A percentile compares a stretch with the other conserved stretches of the same genome.
Evolutionary conservation across 1,140 invertebrate genomes (phyloP).

Genomic region (Neomicropteryx cornuta): DNA sequence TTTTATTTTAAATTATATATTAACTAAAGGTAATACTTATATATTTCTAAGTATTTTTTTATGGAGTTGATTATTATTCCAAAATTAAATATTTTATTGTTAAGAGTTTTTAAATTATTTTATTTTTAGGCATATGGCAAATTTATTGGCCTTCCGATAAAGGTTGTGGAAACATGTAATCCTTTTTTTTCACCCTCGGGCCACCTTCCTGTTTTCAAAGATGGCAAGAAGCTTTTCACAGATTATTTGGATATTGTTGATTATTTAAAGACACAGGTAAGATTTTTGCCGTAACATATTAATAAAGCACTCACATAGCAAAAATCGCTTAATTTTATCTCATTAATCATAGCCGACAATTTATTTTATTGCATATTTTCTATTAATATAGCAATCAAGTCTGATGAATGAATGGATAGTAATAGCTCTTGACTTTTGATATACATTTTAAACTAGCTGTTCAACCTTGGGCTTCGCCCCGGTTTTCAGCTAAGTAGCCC

Average conservation of each 20-base stretch:
- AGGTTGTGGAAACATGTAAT: constrained; percentile 54
- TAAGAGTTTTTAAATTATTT: constrained; percentile 14
- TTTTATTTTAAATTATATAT: too few relatives aligned
- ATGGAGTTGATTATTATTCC: too few relatives aligned
- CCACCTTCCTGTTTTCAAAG: constrained; percentile 54
- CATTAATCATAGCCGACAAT: constrained; percentile 27
- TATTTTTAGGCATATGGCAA: constrained; percentile 58
- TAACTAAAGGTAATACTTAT: too few relatives aligned
- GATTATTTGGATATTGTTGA: constrained; percentile 53
- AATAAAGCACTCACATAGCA: constrained; percentile 22
- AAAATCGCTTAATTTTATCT: constrained; percentile 22
- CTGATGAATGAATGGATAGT: constrained; percentile 4
- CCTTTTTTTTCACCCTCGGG: constrained; percentile 56
- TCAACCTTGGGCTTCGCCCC: too few relatives aligned
- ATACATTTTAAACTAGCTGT: background rate
- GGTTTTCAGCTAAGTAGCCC: too few relatives aligned
- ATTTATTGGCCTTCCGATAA: constrained; percentile 58
- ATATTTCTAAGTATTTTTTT: too few relatives aligned
- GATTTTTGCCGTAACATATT: constrained; percentile 17
- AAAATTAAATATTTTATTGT: constrained; percentile 8
- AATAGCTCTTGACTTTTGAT: constrained; percentile 1
- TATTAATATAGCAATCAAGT: constrained; percentile 18
- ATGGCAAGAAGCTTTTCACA: constrained; percentile 43
- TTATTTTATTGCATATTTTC: constrained; percentile 26
- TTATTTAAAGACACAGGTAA: constrained; percentile 51